Base-by-base conservation (phyloP, 1,140 invertebrate genomes). In the Bradynema listronoti region DNA sequence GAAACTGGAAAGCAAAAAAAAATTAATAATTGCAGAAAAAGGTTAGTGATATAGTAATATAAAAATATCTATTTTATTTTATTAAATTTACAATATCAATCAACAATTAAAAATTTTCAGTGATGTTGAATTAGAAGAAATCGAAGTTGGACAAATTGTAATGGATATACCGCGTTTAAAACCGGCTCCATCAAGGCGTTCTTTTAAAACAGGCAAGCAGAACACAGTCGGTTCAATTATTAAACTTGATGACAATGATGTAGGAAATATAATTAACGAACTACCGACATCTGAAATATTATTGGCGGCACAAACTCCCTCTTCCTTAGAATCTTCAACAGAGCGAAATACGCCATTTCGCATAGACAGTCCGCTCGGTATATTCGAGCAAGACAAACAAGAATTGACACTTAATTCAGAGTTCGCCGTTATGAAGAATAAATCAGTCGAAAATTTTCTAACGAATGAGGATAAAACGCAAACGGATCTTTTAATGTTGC, bases 111-210 rank as follows among this genome's bases (percentile, higher is more conserved):
- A 4, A 4, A 22, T 3, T 61, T 45, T 22, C 25, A 62, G 58
- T 25, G n/a, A 59, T 34, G n/a, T 60, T 25, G 22, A 60, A n/a
- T 45, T 60, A 11, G 58, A 61, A 34, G 33, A 60, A 5, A 50
- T 50, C 16, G 47, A 50, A 54, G 47, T 50, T 5, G 47, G 47
- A 2, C 47, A 50, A 32, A 27, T 50, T n/a, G 47, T 50, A n/a
- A 50, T n/a, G 29, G 47, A 50, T 50, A 24, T 50, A 32, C 4
- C 47, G 34, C 36, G 19, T 14, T 19, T 19, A 14, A 14, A 19
- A 39, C n/a, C n/a, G 14, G 19, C 36, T 14, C n/a, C 14, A 39
- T 19, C n/a, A 39, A 14, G 19, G 14, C 14, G 14, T 19, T 19
- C 14, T 39, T 39, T 14, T 14, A 14, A 14, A 14, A 14, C 14